phyloP scores from a whole-genome alignment of 2,113 vertebrate species.

The Eira barbara region DNA sequence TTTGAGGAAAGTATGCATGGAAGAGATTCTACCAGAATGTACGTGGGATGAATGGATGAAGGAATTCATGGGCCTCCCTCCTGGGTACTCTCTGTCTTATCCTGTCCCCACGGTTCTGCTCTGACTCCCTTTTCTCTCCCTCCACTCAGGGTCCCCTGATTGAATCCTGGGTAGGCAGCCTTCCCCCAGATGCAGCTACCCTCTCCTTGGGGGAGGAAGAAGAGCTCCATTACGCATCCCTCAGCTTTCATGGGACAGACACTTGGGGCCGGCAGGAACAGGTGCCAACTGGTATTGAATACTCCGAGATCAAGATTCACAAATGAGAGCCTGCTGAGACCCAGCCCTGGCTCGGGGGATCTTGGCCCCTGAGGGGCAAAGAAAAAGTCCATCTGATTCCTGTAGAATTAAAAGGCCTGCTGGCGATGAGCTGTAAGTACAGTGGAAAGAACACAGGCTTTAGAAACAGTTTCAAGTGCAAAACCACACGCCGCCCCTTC shows the following conservation, averaged over 20 bases:
- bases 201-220: not conserved
- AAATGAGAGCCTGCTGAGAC: not conserved
- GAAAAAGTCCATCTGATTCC: not conserved
- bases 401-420: not conserved
- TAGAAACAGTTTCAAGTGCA: not conserved
- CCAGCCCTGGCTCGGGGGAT: not conserved
- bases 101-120: too few relatives aligned
- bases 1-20: not conserved
- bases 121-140: not conserved
- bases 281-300: not conserved
- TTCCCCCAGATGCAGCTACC: too few relatives aligned
- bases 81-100: not conserved
- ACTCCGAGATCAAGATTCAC: not conserved
- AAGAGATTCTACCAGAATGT: not conserved
- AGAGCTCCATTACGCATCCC: not conserved
- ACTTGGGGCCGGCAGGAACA: not conserved
- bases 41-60: rapidly evolving
- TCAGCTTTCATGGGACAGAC: not conserved
- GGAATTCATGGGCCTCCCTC: not conserved
- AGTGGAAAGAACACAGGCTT: not conserved
- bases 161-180: not conserved
- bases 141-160: not conserved
- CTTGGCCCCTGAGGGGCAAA: rapidly evolving
- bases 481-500: not conserved
- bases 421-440: not conserved